Base-by-base conservation (phyloP, 2,797 vertebrate species). In the Cheracebus regulus region DNA sequence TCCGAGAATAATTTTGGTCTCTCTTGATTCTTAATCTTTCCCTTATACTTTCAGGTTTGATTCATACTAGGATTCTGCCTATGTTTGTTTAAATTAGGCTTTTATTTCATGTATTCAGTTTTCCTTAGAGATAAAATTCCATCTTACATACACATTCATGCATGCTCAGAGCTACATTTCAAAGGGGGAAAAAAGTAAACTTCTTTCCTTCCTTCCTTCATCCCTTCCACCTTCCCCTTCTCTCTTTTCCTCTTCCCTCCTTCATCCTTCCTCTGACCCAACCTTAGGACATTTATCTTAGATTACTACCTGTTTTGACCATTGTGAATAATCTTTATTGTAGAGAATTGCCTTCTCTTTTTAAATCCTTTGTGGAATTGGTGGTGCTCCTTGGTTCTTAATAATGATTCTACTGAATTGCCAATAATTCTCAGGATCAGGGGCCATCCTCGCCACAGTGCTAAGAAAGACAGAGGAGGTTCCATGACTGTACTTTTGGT, bases 71-170 rank as follows among this genome's bases (percentile, higher is more conserved):
- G 58, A 83, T 78, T 75, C 58, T 78, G 36, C 30, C 39, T 33
- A 15, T 84, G 33, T 70, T 50, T 94, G 57, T 95, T 70, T 55
- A 44, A 75, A 91, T 57, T 46, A 67, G 39, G 33, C 67, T 64
- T 94, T 95, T 41, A 78, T 48, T 95, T 90, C 46, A 89, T 58
- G 96, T 88, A 88, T 57, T 95, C 28, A 19, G 22, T 88, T 90
- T 87, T 87, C 46, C 57, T 89, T 48, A 72, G 41, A 4, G 26
- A 88, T 36, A 26, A 85, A 80, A 86, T 55, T 58, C n/a, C 36
- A 52, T 58, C 33, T 78, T 78, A 61, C 2, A 58, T 5, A 89
- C 48, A 83, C 44, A 67, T 86, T 44, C 15, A 39, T 57, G 46
- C 12, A 72, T 72, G 52, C 9, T 87, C 73, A 70, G 33, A n/a